Evolutionary conservation across 2,888 invertebrate species (phyloP).

Genomic region (Drosophila paranaensis): DNA sequence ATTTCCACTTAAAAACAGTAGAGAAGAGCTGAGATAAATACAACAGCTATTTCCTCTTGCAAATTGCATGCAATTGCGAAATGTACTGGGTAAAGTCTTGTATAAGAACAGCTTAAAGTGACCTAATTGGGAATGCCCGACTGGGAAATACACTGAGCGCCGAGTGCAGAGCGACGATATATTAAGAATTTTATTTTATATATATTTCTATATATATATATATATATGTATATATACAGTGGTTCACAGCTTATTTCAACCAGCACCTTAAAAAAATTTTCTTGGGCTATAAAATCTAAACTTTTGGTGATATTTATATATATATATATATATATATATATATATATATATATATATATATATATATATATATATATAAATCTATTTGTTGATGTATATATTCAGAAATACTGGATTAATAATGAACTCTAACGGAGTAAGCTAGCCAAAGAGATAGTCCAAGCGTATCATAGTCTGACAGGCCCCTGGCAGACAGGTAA

Average conservation of each 20-base stretch:
- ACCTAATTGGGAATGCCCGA: conserved; percentile 4
- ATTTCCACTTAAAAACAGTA: too few relatives aligned
- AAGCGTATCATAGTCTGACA: not conserved
- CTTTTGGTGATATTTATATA: too few relatives aligned
- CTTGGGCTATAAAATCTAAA: too few relatives aligned
- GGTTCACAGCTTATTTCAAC: too few relatives aligned
- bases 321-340: too few relatives aligned
- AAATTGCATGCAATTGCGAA: not conserved
- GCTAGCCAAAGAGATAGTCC: not conserved
- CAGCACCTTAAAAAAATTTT: too few relatives aligned
- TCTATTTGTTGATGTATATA: too few relatives aligned
- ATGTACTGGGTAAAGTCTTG: not conserved
- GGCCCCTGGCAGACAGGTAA: not conserved
- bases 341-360: too few relatives aligned
- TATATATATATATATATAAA: too few relatives aligned
- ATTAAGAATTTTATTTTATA: not conserved
- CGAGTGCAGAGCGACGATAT: not conserved
- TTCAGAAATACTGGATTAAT: not conserved
- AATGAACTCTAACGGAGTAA: not conserved
- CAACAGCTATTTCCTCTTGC: not conserved
- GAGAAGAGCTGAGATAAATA: not conserved
- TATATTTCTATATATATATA: not conserved
- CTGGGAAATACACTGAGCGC: not conserved
- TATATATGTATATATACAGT: too few relatives aligned
- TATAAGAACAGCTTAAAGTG: not conserved